Base-by-base conservation (phyloP, 2,888 invertebrate species). In the Eupeodes latifasciatus region DNA sequence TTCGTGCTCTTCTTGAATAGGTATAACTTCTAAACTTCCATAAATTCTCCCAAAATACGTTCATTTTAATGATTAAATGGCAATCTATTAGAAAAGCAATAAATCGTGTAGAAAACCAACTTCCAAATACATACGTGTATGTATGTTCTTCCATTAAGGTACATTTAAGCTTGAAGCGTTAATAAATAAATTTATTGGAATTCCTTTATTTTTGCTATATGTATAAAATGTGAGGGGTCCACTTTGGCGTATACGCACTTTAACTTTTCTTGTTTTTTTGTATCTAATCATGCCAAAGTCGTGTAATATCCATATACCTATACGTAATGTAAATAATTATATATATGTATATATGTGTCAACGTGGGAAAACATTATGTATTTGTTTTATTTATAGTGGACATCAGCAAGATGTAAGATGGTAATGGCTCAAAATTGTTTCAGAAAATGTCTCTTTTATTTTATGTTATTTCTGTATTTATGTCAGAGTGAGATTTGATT, bases 11-110 rank as follows among this genome's bases (percentile, higher is more conserved):
- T 67, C 27, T 9, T 27, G 57, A 11, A 57, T 57, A 44, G 12
- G 62, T 34, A 11, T 66, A 84, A 80, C 79, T 87, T 87, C 74
- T 80, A 80, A 87, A 80, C 76, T 74, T 80, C 75, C 66, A 80
- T 87, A 87, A 83, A 84, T 87, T 76, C 59, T 62, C 36, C 69
- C n/a, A 40, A 77, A 81, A 84, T 80, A 77, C 76, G 61, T 84
- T 87, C 79, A 84, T 84, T 84, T 72, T 80, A 84, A 87, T 87
- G 87, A 87, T 84, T 87, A 84, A 84, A 87, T 80, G 74, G 76
- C 66, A 72, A 87, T 84, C 87, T 87, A 77, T 87, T 84, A 84
- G 84, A 79, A 57, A 36, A 66, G 72, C 62, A 44, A 87, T 87
- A 87, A 87, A 87, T 84, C 72, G 61, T 64, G n/a, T 27, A 19